Conservation (phyloP, 2,888 invertebrate species). For the Perizoma flavofasciatum region DNA sequence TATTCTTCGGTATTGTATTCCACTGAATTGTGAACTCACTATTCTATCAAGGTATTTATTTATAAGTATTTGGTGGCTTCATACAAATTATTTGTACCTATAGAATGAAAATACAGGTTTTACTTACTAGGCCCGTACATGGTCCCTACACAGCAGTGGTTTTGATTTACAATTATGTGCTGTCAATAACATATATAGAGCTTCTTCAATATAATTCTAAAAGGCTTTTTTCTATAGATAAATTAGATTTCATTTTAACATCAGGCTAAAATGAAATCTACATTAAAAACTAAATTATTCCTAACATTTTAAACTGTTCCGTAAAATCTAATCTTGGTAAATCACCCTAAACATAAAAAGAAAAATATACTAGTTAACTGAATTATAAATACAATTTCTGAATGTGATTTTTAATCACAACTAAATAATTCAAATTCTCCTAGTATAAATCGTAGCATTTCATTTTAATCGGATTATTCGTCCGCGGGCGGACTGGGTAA, state of each 20-base stretch:
- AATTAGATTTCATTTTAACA: too few species aligned
- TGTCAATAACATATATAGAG: conserved; percentile 18
- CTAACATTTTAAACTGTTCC: too few species aligned
- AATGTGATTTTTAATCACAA: conserved; percentile 12
- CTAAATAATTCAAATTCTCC: conserved; percentile 13
- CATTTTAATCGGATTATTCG: conserved; percentile 23
- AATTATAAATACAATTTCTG: neutral
- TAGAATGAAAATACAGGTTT: conserved; percentile 17
- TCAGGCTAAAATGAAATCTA: too few species aligned
- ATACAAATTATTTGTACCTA: conserved; percentile 14
- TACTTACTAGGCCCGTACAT: conserved; percentile 3
- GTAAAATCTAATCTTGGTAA: too few species aligned
- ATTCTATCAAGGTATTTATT: neutral
- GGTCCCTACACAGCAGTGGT: conserved; percentile 1
- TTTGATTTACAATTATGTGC: conserved; percentile 10
- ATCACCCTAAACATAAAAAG: too few species aligned
- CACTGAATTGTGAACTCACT: too few species aligned
- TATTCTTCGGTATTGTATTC: conserved; percentile 1
- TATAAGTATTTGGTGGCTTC: neutral
- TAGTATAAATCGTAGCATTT: conserved; percentile 21
- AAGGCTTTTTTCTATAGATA: too few species aligned
- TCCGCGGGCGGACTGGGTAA: conserved; percentile 5
- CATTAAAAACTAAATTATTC: too few species aligned
- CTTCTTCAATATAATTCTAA: neutral
- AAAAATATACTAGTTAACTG: too few species aligned